Conservation (phyloP, 2,888 invertebrate species). For the Euplexia lucipara region DNA sequence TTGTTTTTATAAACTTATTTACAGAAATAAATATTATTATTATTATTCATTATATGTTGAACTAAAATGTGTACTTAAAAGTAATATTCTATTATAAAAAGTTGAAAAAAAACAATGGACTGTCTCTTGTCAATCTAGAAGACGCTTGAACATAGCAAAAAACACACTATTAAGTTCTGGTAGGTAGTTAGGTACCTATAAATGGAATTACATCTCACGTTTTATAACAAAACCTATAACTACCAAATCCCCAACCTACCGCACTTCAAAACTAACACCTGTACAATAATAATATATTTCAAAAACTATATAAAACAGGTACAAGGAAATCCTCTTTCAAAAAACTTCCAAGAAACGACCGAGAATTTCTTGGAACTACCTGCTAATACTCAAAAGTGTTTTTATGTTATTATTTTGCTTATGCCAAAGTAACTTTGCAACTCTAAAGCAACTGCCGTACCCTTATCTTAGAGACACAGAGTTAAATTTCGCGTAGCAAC, state of each 20-base stretch:
- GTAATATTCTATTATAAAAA: no score
- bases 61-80: no score
- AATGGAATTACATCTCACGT: no score
- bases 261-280: slow-evolving; percentile 27
- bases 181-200: no score
- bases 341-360: slow-evolving; percentile 78
- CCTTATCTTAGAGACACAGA: slow-evolving; percentile 11
- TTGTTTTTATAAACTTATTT: no score
- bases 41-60: no score
- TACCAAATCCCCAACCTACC: neutral
- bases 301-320: slow-evolving; percentile 49
- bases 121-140: no score
- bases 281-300: slow-evolving; percentile 55
- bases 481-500: slow-evolving; percentile 5
- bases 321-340: slow-evolving; percentile 66
- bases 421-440: slow-evolving; percentile 18
- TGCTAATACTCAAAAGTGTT: slow-evolving; percentile 72
- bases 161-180: no score
- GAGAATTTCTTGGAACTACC: slow-evolving; percentile 79
- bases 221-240: neutral
- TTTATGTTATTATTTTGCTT: slow-evolving; percentile 62
- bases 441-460: neutral
- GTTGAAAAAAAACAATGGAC: no score
- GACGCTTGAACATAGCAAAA: no score
- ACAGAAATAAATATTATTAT: no score